Evolutionary conservation across 2,113 vertebrate genomes (phyloP).

Genomic region (Conger conger): DNA sequence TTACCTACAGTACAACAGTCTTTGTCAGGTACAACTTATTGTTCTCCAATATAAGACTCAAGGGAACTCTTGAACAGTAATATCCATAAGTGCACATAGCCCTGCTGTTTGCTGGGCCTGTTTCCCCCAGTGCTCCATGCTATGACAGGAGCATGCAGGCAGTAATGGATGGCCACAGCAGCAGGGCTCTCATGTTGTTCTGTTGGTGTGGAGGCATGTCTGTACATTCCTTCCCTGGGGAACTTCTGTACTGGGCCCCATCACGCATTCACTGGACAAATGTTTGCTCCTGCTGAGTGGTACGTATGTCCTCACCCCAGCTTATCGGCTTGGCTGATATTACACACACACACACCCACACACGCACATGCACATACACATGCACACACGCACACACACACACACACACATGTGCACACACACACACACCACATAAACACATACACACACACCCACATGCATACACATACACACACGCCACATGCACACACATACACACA

Average conservation of each 20-base stretch:
- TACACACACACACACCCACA: not conserved
- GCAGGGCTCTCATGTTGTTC: not conserved
- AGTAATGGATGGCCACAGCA: not conserved
- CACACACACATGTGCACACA: not conserved
- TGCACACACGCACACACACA: no score
- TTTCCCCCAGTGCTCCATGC: not conserved
- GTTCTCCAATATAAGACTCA: no score
- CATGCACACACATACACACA: no score
- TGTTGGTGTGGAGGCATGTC: not conserved
- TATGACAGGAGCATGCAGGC: not conserved
- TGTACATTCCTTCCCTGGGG: not conserved
- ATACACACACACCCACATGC: not conserved
- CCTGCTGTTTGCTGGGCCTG: not conserved
- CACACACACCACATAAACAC: no score
- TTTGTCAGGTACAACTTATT: no score
- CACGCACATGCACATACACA: no score
- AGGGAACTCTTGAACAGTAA: no score
- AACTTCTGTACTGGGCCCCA: not conserved
- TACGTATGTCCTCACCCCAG: not conserved
- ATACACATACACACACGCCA: slow-evolving; percentile 7
- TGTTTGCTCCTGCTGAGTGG: not conserved
- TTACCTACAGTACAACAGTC: no score
- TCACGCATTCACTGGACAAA: not conserved
- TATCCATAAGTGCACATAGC: no score
- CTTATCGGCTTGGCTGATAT: not conserved